Conservation (phyloP, 1,140 invertebrate species). For the Matsumurasca onukii region DNA sequence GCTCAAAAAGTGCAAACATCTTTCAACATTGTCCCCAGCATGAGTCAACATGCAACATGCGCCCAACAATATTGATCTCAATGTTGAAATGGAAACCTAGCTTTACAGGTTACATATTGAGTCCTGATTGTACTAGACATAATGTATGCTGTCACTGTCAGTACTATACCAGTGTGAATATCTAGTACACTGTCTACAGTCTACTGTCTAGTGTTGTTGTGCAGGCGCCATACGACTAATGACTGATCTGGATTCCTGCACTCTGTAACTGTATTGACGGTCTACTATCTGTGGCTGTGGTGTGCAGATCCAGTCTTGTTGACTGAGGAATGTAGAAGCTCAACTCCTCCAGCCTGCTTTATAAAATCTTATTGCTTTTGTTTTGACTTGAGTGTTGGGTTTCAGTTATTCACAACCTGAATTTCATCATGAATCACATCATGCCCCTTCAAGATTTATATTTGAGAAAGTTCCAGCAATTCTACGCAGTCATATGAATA, state of each 20-base stretch:
- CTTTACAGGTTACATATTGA: too few species aligned
- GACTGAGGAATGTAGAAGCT: neutral
- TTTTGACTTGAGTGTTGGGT: too few species aligned
- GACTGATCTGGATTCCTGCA: neutral
- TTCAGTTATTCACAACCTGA: too few species aligned
- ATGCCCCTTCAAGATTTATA: too few species aligned
- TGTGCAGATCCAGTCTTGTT: too few species aligned
- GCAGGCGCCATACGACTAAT: neutral
- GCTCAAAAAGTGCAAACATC: too few species aligned
- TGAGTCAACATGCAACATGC: neutral
- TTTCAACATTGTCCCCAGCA: too few species aligned
- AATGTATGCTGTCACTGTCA: neutral
- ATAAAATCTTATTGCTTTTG: neutral
- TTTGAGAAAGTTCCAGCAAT: too few species aligned
- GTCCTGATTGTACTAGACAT: too few species aligned
- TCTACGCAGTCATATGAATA: neutral
- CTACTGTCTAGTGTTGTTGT: neutral
- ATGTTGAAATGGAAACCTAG: too few species aligned
- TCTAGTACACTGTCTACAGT: neutral
- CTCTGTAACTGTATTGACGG: neutral
- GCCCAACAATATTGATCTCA: neutral
- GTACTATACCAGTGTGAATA: neutral
- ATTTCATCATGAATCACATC: too few species aligned
- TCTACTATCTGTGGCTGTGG: neutral
- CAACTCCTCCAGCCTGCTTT: neutral